These are phyloP conservation scores for Probaryconus sp. DNA, from an alignment of 1,140 invertebrate species.

Conservation along the genomic window DNA sequence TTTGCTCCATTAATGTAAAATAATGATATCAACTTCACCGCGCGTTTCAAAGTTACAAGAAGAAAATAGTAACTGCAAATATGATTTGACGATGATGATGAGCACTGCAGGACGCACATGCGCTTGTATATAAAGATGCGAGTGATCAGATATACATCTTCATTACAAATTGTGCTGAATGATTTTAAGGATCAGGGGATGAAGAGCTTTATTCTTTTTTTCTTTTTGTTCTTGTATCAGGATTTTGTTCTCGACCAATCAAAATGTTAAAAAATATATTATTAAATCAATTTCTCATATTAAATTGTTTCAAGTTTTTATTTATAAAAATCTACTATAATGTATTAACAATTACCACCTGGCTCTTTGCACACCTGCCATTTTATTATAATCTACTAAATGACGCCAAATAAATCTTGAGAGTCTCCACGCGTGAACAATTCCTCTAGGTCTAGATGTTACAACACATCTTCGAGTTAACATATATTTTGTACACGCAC, in stretches of 20 bases:
- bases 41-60: neutral
- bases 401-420: slow-evolving; percentile 93
- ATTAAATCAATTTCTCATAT: neutral
- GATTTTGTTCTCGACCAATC: too few species aligned
- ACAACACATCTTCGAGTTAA: slow-evolving; percentile 87
- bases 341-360: slow-evolving; percentile 82
- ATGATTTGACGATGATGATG: neutral
- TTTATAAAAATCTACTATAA: neutral
- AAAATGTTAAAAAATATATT: neutral
- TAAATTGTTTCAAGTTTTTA: neutral
- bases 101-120: slow-evolving; percentile 11
- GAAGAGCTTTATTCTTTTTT: slow-evolving; percentile 1
- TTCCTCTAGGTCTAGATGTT: slow-evolving; percentile 87
- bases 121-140: slow-evolving; percentile 8
- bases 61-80: neutral
- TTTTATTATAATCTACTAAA: slow-evolving; percentile 93
- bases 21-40: neutral
- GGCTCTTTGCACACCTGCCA: slow-evolving; percentile 91
- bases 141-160: slow-evolving; percentile 5
- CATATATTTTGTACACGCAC: slow-evolving; percentile 83
- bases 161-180: neutral
- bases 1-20: too few species aligned
- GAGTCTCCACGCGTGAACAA: slow-evolving; percentile 86
- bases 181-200: neutral
- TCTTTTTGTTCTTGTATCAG: too few species aligned